Conservation (phyloP, 2,888 invertebrate genomes). For the Hyppa rectilinea region DNA sequence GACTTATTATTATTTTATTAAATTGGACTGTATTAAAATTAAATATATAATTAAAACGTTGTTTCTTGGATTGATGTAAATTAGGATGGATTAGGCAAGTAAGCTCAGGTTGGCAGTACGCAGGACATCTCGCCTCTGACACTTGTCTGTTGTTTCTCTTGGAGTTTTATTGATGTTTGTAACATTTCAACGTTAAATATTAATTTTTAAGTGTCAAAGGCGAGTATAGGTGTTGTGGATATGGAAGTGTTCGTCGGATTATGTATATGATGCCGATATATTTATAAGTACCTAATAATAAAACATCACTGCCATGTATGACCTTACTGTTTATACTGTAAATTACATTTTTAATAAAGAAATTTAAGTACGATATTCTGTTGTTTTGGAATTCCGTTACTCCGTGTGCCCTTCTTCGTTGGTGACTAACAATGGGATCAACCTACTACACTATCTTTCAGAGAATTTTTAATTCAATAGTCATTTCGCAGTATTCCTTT, state of each 20-base stretch:
- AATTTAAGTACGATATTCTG: slow-evolving; percentile 74
- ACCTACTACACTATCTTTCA: background rate
- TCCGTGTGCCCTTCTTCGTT: too few species aligned
- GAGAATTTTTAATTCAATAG: too few species aligned
- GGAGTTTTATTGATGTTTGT: slow-evolving; percentile 81
- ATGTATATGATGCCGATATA: slow-evolving; percentile 83
- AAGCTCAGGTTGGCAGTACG: slow-evolving; percentile 80
- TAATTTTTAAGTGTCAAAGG: slow-evolving; percentile 76
- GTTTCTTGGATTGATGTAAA: slow-evolving; percentile 81
- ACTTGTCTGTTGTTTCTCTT: slow-evolving; percentile 79
- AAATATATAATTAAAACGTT: slow-evolving; percentile 73
- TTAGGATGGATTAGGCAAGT: slow-evolving; percentile 77
- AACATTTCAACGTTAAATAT: slow-evolving; percentile 84
- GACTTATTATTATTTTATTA: slow-evolving; percentile 64
- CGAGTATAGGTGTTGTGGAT: slow-evolving; percentile 60
- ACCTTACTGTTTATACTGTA: slow-evolving; percentile 90
- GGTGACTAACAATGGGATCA: too few species aligned
- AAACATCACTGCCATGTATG: slow-evolving; percentile 91
- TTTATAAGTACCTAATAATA: slow-evolving; percentile 83
- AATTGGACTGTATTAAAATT: slow-evolving; percentile 78
- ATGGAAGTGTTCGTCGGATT: slow-evolving; percentile 76
- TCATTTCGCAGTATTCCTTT: too few species aligned
- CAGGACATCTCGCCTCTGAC: slow-evolving; percentile 72
- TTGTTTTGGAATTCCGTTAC: slow-evolving; percentile 42
- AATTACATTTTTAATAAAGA: slow-evolving; percentile 89